phyloP scores from a whole-genome alignment of 2,113 vertebrate genomes.

The Charadrius vociferus region DNA sequence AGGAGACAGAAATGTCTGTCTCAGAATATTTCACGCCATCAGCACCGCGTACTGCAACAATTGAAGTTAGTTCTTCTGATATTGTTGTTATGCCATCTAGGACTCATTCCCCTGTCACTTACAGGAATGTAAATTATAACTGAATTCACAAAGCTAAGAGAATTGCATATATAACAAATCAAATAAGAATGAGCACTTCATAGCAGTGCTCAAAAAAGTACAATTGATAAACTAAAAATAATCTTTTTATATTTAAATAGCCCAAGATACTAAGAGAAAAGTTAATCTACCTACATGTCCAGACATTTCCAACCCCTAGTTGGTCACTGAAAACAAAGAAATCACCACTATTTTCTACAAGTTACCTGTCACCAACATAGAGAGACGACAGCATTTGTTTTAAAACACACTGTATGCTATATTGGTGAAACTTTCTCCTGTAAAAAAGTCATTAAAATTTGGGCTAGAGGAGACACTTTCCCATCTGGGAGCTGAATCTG shows the following conservation, averaged over 20 bases:
- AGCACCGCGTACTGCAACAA: not conserved
- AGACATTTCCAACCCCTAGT: not conserved
- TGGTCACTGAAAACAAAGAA: not conserved
- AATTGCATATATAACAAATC: not conserved
- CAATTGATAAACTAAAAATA: not conserved
- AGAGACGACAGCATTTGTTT: not conserved
- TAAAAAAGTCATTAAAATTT: conserved; percentile 39
- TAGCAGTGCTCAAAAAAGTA: not conserved
- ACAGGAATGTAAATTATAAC: not conserved
- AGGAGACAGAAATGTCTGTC: not conserved
- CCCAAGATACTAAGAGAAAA: not conserved
- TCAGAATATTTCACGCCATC: not conserved
- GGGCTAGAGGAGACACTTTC: not conserved
- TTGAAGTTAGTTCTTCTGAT: not conserved
- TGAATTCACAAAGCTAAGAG: not conserved
- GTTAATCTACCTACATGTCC: not conserved
- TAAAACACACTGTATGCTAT: not conserved
- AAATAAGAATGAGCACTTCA: not conserved
- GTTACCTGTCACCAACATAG: not conserved
- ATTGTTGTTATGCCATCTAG: not conserved
- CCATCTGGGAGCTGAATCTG: conserved; percentile 49
- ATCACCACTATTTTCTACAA: not conserved
- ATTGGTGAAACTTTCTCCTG: conserved; percentile 1
- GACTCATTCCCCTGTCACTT: not conserved
- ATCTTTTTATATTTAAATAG: not conserved